phyloP scores from a whole-genome alignment of 2,888 invertebrate species.

The Euspilapteryx auroguttella region DNA sequence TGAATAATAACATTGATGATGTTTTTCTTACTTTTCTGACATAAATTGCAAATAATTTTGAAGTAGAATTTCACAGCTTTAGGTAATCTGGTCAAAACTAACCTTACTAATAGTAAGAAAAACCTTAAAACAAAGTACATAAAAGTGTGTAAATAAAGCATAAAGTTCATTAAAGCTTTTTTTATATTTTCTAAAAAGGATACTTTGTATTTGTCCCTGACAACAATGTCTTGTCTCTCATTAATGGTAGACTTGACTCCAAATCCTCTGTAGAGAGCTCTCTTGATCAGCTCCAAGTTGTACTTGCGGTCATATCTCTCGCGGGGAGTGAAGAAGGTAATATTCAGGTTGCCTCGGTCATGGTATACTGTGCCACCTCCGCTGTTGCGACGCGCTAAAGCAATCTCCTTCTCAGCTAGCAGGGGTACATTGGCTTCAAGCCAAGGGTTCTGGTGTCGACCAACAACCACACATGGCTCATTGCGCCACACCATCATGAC shows the following conservation, averaged over 20 bases:
- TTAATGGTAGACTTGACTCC: constrained; percentile 76
- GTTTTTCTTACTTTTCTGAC: too few species aligned
- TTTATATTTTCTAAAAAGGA: too few species aligned
- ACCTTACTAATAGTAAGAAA: too few species aligned
- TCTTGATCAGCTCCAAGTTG: constrained; percentile 85
- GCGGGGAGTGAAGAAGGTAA: constrained; percentile 87
- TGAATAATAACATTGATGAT: too few species aligned
- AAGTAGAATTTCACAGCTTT: too few species aligned
- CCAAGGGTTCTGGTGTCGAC: constrained; percentile 97
- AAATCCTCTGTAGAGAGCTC: constrained; percentile 82
- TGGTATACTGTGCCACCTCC: constrained; percentile 98
- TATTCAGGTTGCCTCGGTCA: constrained; percentile 89
- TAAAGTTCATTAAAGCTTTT: too few species aligned
- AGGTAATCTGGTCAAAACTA: too few species aligned
- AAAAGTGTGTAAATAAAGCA: too few species aligned
- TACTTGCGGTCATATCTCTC: constrained; percentile 82
- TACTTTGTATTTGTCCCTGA: constrained; percentile 79
- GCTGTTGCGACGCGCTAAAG: constrained; percentile 86
- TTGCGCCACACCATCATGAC: constrained; percentile 92
- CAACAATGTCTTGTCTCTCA: constrained; percentile 82
- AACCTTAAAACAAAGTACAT: too few species aligned
- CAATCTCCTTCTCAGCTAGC: constrained; percentile 67
- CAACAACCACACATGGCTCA: constrained; percentile 92
- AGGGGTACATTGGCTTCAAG: constrained; percentile 80
- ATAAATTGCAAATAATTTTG: too few species aligned